Conservation (phyloP, 2,113 vertebrate species). For the Vanacampus margaritifer region DNA sequence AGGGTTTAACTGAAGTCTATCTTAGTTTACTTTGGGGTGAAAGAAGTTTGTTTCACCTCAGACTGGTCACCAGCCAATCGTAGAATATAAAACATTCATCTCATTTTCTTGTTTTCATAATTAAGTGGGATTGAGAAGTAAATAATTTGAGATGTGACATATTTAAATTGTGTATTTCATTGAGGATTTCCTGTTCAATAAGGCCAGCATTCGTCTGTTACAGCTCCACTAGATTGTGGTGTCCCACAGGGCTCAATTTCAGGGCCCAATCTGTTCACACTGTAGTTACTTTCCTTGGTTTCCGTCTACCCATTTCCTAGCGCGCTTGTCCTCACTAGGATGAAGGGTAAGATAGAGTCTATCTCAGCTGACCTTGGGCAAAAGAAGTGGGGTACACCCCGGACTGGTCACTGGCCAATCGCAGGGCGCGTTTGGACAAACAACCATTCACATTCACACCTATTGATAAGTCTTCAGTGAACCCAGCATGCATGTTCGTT, state of each 20-base stretch:
- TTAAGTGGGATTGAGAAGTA: background rate
- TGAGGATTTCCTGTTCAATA: too few relatives aligned
- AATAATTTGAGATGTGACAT: background rate
- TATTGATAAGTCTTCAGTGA: background rate
- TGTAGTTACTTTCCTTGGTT: background rate
- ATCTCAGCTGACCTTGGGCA: background rate
- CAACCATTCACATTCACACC: background rate
- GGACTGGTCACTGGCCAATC: background rate
- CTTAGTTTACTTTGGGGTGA: background rate
- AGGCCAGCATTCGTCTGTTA: background rate
- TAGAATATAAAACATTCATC: background rate
- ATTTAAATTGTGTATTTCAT: background rate
- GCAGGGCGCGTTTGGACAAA: background rate
- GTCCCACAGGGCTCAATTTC: background rate
- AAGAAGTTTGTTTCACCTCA: background rate
- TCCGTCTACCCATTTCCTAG: background rate
- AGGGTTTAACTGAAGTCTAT: background rate
- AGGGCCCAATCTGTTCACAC: background rate
- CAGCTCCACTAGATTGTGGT: background rate
- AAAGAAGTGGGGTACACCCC: background rate
- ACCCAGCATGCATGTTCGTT: background rate
- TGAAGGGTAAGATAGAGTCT: background rate
- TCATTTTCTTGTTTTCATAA: background rate
- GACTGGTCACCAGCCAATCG: background rate
- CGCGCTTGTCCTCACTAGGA: background rate